Evolutionary conservation across 2,113 vertebrate species (phyloP).

Genomic region (Jaculus jaculus): DNA sequence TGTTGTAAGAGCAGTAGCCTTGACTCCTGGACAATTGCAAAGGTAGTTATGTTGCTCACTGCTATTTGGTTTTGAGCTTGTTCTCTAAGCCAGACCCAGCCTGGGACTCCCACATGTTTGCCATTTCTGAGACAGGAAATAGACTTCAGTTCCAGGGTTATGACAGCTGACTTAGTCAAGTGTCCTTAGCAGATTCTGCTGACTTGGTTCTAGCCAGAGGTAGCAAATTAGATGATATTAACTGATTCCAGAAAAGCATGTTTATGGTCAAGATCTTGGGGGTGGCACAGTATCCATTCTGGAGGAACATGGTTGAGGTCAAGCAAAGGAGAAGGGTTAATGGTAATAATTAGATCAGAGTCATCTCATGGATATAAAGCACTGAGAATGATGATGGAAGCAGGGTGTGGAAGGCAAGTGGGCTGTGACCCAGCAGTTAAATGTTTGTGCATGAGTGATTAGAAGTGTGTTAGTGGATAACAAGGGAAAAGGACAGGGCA

Average conservation of each 20-base stretch:
- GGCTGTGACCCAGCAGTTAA: not conserved
- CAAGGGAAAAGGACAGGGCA: not conserved
- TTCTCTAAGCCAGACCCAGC: not conserved
- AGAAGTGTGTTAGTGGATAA: not conserved
- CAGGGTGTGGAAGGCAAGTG: not conserved
- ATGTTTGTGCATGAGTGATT: not conserved
- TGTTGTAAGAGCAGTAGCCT: not conserved
- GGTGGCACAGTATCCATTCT: not conserved
- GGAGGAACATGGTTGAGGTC: not conserved
- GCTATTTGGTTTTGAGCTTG: not conserved
- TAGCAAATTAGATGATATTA: not conserved
- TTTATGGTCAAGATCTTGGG: not conserved
- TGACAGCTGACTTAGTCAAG: not conserved
- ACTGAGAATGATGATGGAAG: not conserved
- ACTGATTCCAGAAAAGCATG: too few species aligned
- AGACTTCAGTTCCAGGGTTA: not conserved
- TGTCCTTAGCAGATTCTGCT: not conserved
- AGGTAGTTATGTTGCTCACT: not conserved
- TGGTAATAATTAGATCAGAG: too few species aligned
- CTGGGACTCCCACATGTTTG: not conserved
- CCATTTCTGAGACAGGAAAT: not conserved
- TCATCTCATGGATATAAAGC: not conserved
- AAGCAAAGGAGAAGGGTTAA: not conserved
- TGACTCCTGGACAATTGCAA: not conserved
- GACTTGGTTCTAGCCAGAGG: not conserved